A percentile compares a stretch with the other conserved stretches of the same genome.
Evolutionary conservation across 2,888 invertebrate species (phyloP).

Genomic region (Drosophila pseudotakahashii): DNA sequence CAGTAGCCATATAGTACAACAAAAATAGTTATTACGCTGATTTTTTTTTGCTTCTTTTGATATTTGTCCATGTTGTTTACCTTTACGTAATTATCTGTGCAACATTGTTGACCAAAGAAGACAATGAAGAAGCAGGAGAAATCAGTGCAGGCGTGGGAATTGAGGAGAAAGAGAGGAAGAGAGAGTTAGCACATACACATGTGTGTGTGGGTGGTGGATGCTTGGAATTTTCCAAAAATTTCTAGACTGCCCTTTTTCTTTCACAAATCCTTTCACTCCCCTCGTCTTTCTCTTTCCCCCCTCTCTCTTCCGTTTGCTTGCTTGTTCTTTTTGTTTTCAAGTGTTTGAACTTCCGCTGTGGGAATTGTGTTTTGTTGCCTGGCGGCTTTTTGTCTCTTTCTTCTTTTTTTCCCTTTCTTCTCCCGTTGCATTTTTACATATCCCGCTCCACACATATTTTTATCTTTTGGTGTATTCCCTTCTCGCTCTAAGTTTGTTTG

Average conservation of each 20-base stretch:
- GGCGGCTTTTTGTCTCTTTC: constrained; percentile 13
- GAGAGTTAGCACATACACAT: constrained; percentile 5
- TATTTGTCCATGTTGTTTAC: constrained; percentile 77
- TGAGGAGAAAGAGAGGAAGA: constrained; percentile 1
- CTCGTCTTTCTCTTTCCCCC: neutral
- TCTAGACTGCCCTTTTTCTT: constrained; percentile 50
- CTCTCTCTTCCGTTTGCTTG: constrained; percentile 11
- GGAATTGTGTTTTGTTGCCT: constrained; percentile 36
- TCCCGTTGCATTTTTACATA: constrained; percentile 45
- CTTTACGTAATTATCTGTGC: constrained; percentile 78
- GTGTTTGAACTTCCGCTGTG: constrained; percentile 74
- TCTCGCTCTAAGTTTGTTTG: constrained; percentile 44
- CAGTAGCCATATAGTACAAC: constrained; percentile 22
- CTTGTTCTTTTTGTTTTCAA: constrained; percentile 57
- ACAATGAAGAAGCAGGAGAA: constrained; percentile 18
- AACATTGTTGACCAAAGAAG: constrained; percentile 55
- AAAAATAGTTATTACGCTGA: constrained; percentile 5
- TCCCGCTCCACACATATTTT: constrained; percentile 12
- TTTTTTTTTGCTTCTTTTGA: constrained; percentile 19
- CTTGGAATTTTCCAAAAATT: constrained; percentile 76
- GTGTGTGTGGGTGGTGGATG: constrained; percentile 50
- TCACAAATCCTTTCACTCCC: constrained; percentile 2
- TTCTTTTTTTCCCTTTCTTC: constrained; percentile 17
- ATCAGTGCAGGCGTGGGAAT: constrained; percentile 25
- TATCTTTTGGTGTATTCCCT: neutral